Evolutionary conservation across 2,888 invertebrate species (phyloP).

Genomic region (Cetonia aurata): DNA sequence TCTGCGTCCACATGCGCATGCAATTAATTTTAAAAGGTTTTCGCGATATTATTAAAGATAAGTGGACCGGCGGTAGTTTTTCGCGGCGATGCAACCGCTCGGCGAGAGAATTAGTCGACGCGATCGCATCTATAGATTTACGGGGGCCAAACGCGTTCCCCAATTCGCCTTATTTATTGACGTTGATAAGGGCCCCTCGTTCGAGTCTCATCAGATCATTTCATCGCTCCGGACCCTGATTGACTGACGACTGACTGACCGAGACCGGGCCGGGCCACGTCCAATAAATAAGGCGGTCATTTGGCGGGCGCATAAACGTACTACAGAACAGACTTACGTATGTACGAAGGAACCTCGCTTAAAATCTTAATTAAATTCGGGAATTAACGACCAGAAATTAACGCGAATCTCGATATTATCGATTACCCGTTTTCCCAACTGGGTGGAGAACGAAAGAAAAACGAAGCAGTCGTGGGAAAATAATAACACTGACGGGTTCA

Average conservation of each 20-base stretch:
- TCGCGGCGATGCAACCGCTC: conserved; percentile 15
- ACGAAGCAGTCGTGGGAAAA: too few species aligned
- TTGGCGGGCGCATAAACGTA: neutral
- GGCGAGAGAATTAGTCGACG: conserved; percentile 20
- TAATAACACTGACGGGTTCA: too few species aligned
- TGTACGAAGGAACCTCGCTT: neutral
- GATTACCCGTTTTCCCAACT: too few species aligned
- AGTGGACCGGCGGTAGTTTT: conserved; percentile 56
- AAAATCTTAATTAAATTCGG: conserved; percentile 35
- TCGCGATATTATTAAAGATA: conserved; percentile 66
- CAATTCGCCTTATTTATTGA: conserved; percentile 30
- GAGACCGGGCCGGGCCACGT: neutral
- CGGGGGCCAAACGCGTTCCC: conserved; percentile 16
- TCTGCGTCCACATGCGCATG: conserved; percentile 50
- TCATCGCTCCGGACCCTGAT: conserved; percentile 15
- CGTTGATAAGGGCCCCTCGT: conserved; percentile 25
- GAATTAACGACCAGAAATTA: conserved; percentile 30
- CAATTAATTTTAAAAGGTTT: conserved; percentile 67
- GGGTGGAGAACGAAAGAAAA: neutral
- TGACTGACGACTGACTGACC: conserved; percentile 9
- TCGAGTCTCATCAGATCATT: conserved; percentile 32
- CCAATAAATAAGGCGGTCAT: conserved; percentile 29
- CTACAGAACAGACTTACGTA: neutral
- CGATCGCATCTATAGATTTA: conserved; percentile 29
- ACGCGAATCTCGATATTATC: neutral